These are phyloP conservation scores for Mastomys natalensis DNA, from an alignment of 2,113 vertebrate genomes.

Conservation along the genomic window DNA sequence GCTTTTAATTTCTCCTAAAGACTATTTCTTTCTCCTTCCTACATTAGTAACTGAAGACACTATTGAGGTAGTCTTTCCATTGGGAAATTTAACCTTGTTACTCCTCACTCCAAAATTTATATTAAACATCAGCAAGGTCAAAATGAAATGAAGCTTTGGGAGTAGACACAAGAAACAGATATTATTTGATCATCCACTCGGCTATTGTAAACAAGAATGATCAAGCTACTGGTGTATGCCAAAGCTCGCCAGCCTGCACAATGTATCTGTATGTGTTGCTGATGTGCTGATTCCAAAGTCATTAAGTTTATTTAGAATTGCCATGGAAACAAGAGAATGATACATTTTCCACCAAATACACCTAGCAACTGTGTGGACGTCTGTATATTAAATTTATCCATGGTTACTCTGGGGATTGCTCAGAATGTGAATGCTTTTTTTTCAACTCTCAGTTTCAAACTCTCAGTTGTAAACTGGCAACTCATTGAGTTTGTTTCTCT, in stretches of 20 bases:
- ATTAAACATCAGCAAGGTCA: not conserved
- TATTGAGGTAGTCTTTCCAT: not conserved
- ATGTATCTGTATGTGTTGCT: slow-evolving; percentile 51
- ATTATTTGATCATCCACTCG: not conserved
- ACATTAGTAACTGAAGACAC: not conserved
- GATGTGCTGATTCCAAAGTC: slow-evolving; percentile 59
- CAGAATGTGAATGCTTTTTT: slow-evolving; percentile 65
- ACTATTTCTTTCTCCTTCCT: not conserved
- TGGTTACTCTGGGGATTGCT: slow-evolving; percentile 65
- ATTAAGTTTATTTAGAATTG: slow-evolving; percentile 69
- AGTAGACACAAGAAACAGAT: slow-evolving; percentile 20
- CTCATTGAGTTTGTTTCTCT: slow-evolving; percentile 64
- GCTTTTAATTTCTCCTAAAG: not conserved
- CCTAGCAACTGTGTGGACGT: slow-evolving; percentile 64
- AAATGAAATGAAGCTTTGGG: not conserved
- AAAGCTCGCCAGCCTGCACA: not conserved
- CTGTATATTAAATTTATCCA: slow-evolving; percentile 67
- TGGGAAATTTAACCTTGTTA: slow-evolving; percentile 39
- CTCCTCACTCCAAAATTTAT: not conserved
- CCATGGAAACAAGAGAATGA: slow-evolving; percentile 40
- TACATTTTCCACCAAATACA: slow-evolving; percentile 71
- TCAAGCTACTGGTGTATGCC: not conserved
- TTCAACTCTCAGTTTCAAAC: slow-evolving; percentile 37
- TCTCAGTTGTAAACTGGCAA: slow-evolving; percentile 70
- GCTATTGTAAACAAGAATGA: slow-evolving; percentile 38